Evolutionary conservation across 35 echinoderm and acorn worm species (phyloP).

Genomic region (Antedon bifida): DNA sequence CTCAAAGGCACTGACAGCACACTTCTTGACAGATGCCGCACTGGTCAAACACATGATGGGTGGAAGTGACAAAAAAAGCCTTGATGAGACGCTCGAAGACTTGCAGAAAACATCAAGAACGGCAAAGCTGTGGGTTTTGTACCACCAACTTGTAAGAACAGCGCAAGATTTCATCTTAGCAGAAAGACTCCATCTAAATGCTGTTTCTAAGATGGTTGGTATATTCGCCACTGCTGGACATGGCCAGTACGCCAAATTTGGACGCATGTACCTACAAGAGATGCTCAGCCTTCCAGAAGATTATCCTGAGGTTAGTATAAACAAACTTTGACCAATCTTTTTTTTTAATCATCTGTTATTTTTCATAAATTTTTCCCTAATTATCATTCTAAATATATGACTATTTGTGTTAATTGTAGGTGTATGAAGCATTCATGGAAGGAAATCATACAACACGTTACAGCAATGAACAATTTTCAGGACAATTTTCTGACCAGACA

Average conservation of each 20-base stretch:
- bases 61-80: constrained; percentile 1
- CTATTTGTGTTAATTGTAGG: not conserved
- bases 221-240: constrained; percentile 14
- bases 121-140: constrained; percentile 23
- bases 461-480: constrained; percentile 32
- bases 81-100: constrained; percentile 3
- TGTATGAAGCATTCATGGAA: constrained; percentile 20
- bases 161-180: constrained; percentile 1
- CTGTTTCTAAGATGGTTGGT: constrained; percentile 16
- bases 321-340: not conserved
- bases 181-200: constrained; percentile 12
- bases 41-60: constrained; percentile 14
- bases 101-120: constrained; percentile 18
- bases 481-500: constrained; percentile 38
- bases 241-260: constrained; percentile 14
- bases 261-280: constrained; percentile 6
- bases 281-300: constrained; percentile 19
- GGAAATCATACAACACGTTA: constrained; percentile 20
- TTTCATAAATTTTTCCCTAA: too few relatives aligned
- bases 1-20: constrained; percentile 23
- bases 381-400: too few relatives aligned
- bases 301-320: constrained; percentile 17
- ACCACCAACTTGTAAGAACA: constrained; percentile 7
- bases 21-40: constrained; percentile 25
- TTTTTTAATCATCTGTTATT: not conserved